Evolutionary conservation across 2,113 vertebrate species (phyloP).

Genomic region (Grus americana): DNA sequence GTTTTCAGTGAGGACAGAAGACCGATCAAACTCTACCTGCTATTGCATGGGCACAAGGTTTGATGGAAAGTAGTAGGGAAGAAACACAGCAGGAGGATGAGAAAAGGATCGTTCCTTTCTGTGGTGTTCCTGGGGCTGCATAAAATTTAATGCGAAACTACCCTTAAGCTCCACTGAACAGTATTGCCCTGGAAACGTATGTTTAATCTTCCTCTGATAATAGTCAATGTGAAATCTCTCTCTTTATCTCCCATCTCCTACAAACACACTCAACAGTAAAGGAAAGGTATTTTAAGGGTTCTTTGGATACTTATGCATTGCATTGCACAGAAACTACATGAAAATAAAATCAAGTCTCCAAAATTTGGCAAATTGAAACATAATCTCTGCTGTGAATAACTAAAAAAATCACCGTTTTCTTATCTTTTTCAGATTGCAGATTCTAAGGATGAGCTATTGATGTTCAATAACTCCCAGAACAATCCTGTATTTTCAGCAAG

Average conservation of each 20-base stretch:
- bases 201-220: neutral
- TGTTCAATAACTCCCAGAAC: constrained; percentile 76
- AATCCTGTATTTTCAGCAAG: constrained; percentile 62
- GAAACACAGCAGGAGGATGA: neutral
- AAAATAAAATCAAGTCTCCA: neutral
- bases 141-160: neutral
- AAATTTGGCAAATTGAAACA: neutral
- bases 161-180: neutral
- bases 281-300: neutral
- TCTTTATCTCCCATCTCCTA: neutral
- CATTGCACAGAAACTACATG: neutral
- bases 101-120: neutral
- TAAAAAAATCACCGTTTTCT: neutral
- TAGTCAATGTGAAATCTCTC: neutral
- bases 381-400: neutral
- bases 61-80: neutral
- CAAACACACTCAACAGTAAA: neutral
- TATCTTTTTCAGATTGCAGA: constrained; percentile 80
- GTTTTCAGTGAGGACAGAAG: neutral
- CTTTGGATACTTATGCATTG: neutral
- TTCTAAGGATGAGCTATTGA: constrained; percentile 81
- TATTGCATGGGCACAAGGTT: neutral
- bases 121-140: neutral
- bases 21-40: neutral
- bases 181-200: neutral